Percentiles rank a stretch among this genome's conserved stretches.
Conservation (phyloP, 2,888 invertebrate species). For the Lasioglossum marginatum region DNA sequence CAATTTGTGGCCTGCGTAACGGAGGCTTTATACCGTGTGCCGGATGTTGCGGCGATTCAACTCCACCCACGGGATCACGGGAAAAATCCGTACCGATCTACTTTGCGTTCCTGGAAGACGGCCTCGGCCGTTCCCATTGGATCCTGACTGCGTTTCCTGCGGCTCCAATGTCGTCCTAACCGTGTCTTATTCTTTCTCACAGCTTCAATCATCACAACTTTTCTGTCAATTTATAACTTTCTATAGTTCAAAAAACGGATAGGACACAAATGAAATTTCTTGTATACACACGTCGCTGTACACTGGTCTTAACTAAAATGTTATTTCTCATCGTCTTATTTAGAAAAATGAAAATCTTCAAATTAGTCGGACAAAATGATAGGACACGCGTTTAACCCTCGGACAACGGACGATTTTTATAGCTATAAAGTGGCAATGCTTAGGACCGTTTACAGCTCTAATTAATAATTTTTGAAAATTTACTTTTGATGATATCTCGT, state of each 20-base stretch:
- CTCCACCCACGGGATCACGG: neutral
- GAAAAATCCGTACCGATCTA: neutral
- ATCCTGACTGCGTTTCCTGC: neutral
- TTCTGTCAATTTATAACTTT: neutral
- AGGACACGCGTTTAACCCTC: no score
- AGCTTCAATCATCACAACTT: neutral
- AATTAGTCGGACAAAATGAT: no score
- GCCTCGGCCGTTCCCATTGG: neutral
- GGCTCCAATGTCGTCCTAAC: neutral
- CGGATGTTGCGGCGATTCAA: constrained; percentile 11
- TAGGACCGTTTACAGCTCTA: no score
- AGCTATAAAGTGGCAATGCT: no score
- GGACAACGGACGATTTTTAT: no score
- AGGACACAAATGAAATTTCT: no score
- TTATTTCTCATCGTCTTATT: neutral
- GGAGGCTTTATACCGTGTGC: neutral
- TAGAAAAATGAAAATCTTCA: no score
- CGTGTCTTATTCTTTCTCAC: neutral
- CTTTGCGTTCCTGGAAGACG: neutral
- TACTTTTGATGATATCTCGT: no score
- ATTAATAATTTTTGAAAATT: no score
- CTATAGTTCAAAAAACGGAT: no score
- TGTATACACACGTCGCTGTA: no score
- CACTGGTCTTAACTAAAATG: neutral
- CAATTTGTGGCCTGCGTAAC: constrained; percentile 31